These are phyloP conservation scores for Lasiurus cinereus DNA, from an alignment of 2,113 vertebrate species.

Conservation along the genomic window DNA sequence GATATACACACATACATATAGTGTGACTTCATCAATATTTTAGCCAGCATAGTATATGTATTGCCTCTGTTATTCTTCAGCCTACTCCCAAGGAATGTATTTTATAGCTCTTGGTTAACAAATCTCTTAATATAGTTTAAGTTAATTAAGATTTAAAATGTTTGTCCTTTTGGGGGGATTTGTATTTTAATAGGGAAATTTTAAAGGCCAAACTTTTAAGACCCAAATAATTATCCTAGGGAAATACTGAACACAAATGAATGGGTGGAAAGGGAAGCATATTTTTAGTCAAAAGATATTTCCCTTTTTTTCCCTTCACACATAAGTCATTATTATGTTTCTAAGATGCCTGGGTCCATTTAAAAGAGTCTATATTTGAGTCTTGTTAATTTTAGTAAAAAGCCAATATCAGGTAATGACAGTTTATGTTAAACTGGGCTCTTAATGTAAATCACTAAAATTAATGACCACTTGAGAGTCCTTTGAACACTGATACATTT, in stretches of 20 bases:
- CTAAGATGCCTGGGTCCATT: neutral
- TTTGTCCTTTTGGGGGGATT: neutral
- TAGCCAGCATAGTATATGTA: neutral
- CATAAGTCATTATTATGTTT: neutral
- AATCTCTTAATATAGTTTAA: neutral
- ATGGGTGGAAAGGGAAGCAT: neutral
- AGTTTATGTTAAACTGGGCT: neutral
- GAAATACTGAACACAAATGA: neutral
- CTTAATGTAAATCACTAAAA: neutral
- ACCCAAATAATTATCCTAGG: neutral
- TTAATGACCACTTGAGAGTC: neutral
- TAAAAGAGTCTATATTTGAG: neutral
- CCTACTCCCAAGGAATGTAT: neutral
- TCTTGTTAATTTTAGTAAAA: neutral
- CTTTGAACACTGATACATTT: neutral
- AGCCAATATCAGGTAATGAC: neutral
- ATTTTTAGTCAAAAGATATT: neutral
- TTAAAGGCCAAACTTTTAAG: neutral
- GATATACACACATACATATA: neutral
- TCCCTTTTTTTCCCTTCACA: neutral
- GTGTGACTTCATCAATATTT: neutral
- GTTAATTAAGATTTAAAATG: neutral
- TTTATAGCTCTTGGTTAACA: constrained; percentile 5
- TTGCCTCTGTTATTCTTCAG: neutral
- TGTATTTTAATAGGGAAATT: neutral